These are phyloP conservation scores for Pantala flavescens DNA, from an alignment of 1,140 invertebrate species.

Conservation along the genomic window DNA sequence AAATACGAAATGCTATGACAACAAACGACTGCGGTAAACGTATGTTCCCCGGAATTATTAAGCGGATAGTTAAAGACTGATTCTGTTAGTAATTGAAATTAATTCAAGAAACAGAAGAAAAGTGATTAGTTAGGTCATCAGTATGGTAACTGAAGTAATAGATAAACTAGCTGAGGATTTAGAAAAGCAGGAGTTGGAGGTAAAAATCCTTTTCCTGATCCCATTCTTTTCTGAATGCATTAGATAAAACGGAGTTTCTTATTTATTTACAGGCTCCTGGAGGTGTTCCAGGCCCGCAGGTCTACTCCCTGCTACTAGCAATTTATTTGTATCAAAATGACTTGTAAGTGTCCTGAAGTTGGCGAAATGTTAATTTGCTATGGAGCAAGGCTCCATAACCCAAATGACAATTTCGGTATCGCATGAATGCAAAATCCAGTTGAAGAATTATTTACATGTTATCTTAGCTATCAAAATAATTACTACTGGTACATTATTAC, in stretches of 20 bases:
- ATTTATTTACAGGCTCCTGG: neutral
- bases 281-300: neutral
- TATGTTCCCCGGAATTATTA: neutral
- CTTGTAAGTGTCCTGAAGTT: neutral
- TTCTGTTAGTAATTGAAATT: too few relatives aligned
- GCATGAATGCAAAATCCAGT: too few relatives aligned
- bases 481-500: too few relatives aligned
- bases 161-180: conserved; percentile 25
- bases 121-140: neutral
- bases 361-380: neutral
- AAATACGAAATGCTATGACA: neutral
- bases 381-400: too few relatives aligned
- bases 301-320: neutral
- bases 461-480: too few relatives aligned
- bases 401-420: too few relatives aligned
- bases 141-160: conserved; percentile 24
- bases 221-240: too few relatives aligned
- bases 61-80: too few relatives aligned
- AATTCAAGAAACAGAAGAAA: too few relatives aligned
- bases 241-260: neutral
- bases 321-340: neutral
- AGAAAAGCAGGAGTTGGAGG: conserved; percentile 28
- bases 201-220: conserved; percentile 15
- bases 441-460: neutral
- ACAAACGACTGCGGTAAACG: neutral